Conservation (phyloP, 1,140 invertebrate genomes). For the Bemisia tabaci region DNA sequence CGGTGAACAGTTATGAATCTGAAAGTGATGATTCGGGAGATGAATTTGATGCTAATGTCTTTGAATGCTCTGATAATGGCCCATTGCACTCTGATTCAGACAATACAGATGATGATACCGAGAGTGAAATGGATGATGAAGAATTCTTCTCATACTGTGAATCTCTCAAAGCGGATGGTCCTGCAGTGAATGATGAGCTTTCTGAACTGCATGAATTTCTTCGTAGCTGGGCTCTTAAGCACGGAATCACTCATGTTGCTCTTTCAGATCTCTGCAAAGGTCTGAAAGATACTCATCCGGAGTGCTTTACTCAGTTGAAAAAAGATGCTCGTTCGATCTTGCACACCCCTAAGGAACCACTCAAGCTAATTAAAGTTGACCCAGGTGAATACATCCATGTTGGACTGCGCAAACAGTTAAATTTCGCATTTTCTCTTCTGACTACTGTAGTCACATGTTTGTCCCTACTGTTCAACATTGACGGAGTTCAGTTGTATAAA, state of each 20-base stretch:
- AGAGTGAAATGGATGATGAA: no score
- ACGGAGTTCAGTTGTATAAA: conserved; percentile 16
- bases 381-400: conserved; percentile 9
- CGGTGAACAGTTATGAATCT: no score
- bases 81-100: no score
- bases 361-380: neutral
- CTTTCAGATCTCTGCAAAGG: conserved; percentile 8
- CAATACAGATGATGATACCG: no score
- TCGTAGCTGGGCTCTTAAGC: conserved; percentile 6
- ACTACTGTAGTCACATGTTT: neutral
- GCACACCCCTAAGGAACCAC: neutral
- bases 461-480: no score
- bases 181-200: neutral
- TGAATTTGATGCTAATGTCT: no score
- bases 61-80: no score
- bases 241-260: conserved; percentile 1
- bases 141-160: no score
- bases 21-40: no score
- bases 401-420: conserved; percentile 3
- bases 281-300: conserved; percentile 2
- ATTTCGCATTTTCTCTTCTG: neutral
- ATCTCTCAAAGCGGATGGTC: no score
- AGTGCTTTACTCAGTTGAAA: conserved; percentile 5
- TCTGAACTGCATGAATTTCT: conserved; percentile 4
- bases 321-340: conserved; percentile 5